Conservation (phyloP, 2,888 invertebrate genomes). For the Cheilosia vernalis region DNA sequence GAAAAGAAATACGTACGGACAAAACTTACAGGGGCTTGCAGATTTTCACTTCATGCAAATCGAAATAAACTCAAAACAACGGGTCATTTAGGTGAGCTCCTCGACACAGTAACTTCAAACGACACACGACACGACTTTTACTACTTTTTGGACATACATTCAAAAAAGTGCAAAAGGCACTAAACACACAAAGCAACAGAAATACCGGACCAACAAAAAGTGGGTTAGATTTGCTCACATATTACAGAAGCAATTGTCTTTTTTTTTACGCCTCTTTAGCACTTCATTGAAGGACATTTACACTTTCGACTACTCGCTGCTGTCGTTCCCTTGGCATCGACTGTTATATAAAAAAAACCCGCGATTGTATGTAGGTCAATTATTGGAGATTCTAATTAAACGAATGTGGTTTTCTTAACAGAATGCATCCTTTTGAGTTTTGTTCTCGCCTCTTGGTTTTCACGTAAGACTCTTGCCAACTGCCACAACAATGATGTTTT, state of each 20-base stretch:
- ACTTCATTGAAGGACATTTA: slow-evolving; percentile 66
- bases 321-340: slow-evolving; percentile 38
- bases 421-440: slow-evolving; percentile 26
- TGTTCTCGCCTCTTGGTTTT: slow-evolving; percentile 26
- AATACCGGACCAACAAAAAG: slow-evolving; percentile 23
- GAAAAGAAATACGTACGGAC: slow-evolving; percentile 2
- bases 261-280: slow-evolving; percentile 51
- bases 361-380: slow-evolving; percentile 43
- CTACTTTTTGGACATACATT: slow-evolving; percentile 42
- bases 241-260: slow-evolving; percentile 50
- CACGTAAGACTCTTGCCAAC: slow-evolving; percentile 49
- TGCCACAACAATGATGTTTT: slow-evolving; percentile 70
- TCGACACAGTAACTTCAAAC: slow-evolving; percentile 38
- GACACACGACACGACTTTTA: neutral
- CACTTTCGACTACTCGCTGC: slow-evolving; percentile 52
- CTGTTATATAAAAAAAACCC: slow-evolving; percentile 44
- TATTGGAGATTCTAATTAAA: slow-evolving; percentile 27
- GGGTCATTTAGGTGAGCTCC: slow-evolving; percentile 31
- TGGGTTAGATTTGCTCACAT: slow-evolving; percentile 41
- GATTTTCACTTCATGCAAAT: slow-evolving; percentile 27
- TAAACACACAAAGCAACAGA: slow-evolving; percentile 32
- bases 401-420: slow-evolving; percentile 4
- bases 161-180: slow-evolving; percentile 64
- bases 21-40: slow-evolving; percentile 48
- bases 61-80: slow-evolving; percentile 27